phyloP scores from a whole-genome alignment of 2,113 vertebrate species.

The Panthera uncia region DNA sequence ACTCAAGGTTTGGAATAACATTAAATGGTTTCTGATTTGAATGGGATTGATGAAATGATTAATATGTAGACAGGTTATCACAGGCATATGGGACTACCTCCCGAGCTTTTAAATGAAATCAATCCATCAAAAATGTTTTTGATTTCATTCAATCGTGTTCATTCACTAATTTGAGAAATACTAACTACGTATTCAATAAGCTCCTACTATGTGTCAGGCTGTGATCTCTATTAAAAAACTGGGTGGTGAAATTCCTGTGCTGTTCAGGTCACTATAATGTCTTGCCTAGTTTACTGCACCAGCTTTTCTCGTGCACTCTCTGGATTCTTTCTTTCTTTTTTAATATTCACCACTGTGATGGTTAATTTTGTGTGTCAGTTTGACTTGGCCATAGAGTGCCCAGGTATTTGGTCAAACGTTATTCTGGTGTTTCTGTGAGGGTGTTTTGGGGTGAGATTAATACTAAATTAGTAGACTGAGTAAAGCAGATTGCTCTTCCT shows the following conservation, averaged over 20 bases:
- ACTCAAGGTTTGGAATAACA: background rate
- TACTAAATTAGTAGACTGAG: background rate
- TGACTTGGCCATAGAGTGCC: background rate
- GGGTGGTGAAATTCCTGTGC: background rate
- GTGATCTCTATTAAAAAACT: background rate
- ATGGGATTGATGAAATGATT: background rate
- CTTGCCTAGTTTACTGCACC: background rate
- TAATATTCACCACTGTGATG: background rate
- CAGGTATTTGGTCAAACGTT: background rate
- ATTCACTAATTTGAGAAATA: background rate
- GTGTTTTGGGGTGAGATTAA: background rate
- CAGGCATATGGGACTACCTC: background rate
- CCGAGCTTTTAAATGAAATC: background rate
- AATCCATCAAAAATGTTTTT: background rate
- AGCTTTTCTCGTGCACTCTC: background rate
- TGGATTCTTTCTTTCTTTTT: constrained; percentile 1
- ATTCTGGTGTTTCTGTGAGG: background rate
- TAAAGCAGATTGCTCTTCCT: background rate
- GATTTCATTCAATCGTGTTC: background rate
- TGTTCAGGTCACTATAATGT: background rate
- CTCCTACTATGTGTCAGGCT: background rate
- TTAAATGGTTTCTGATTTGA: constrained; percentile 38
- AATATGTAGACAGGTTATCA: background rate
- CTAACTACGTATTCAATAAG: background rate
- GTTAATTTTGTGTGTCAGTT: background rate